Conservation (phyloP, 2,888 invertebrate species). For the Euplexia lucipara region DNA sequence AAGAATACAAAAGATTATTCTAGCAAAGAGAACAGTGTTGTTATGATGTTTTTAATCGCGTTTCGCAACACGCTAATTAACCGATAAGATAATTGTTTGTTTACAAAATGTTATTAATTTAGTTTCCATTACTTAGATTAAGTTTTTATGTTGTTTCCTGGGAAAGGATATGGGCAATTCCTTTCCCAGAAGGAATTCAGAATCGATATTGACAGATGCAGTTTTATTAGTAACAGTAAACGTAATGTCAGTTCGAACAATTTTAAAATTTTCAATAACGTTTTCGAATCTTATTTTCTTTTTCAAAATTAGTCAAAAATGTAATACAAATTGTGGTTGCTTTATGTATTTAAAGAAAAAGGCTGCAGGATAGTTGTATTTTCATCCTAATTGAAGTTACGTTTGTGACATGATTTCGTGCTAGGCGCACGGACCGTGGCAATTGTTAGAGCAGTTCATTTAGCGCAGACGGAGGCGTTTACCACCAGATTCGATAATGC, state of each 20-base stretch:
- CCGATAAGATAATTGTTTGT: slow-evolving; percentile 53
- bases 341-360: too few relatives aligned
- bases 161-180: background rate
- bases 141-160: background rate
- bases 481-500: slow-evolving; percentile 70
- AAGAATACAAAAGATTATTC: slow-evolving; percentile 21
- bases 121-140: background rate
- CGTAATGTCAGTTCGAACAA: background rate
- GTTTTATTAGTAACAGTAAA: background rate
- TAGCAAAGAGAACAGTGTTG: slow-evolving; percentile 15
- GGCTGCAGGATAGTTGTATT: too few relatives aligned
- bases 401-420: too few relatives aligned
- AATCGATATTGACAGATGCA: background rate
- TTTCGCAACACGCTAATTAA: slow-evolving; percentile 40
- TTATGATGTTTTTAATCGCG: slow-evolving; percentile 37
- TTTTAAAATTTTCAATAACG: too few relatives aligned
- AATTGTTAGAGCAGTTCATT: slow-evolving; percentile 25
- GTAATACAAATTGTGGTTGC: too few relatives aligned
- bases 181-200: background rate
- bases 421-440: too few relatives aligned
- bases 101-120: slow-evolving; percentile 42
- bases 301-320: too few relatives aligned
- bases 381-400: too few relatives aligned
- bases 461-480: slow-evolving; percentile 58
- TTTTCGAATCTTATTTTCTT: too few relatives aligned